A percentile compares a stretch with the other conserved stretches of the same genome.
These are phyloP conservation scores for Chrysolina americana DNA, from an alignment of 2,888 invertebrate genomes.

Conservation along the genomic window DNA sequence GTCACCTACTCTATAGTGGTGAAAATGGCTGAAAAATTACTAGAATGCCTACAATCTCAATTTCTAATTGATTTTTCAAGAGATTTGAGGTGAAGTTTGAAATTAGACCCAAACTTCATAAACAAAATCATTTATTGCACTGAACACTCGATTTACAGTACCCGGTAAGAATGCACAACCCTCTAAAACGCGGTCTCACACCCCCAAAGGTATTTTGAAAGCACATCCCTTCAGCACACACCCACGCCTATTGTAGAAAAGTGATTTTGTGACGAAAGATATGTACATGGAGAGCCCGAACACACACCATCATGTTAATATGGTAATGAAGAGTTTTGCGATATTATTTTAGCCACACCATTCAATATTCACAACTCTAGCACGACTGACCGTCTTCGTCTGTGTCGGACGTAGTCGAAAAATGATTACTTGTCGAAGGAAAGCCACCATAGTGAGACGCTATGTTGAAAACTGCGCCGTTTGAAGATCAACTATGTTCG, in stretches of 20 bases:
- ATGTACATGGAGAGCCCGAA: slow-evolving; percentile 33
- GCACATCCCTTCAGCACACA: slow-evolving; percentile 38
- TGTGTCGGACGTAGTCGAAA: background rate
- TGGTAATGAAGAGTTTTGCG: slow-evolving; percentile 20
- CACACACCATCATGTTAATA: slow-evolving; percentile 38
- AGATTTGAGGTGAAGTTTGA: no score
- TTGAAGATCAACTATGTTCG: no score
- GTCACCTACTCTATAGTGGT: no score
- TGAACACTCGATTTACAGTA: background rate
- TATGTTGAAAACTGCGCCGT: no score
- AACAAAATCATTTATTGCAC: background rate
- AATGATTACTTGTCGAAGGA: background rate
- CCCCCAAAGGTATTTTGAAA: slow-evolving; percentile 12
- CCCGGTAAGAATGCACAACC: background rate
- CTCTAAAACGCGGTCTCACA: background rate
- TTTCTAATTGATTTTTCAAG: no score
- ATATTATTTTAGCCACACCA: slow-evolving; percentile 42
- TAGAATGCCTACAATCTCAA: no score
- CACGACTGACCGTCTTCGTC: background rate
- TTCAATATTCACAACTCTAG: slow-evolving; percentile 40
- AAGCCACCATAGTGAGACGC: no score
- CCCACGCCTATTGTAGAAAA: slow-evolving; percentile 35
- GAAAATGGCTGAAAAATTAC: no score
- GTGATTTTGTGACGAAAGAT: slow-evolving; percentile 34
- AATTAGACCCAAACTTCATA: no score